Evolutionary conservation across 2,113 vertebrate genomes (phyloP).

Genomic region (Lichenostomus cassidix): DNA sequence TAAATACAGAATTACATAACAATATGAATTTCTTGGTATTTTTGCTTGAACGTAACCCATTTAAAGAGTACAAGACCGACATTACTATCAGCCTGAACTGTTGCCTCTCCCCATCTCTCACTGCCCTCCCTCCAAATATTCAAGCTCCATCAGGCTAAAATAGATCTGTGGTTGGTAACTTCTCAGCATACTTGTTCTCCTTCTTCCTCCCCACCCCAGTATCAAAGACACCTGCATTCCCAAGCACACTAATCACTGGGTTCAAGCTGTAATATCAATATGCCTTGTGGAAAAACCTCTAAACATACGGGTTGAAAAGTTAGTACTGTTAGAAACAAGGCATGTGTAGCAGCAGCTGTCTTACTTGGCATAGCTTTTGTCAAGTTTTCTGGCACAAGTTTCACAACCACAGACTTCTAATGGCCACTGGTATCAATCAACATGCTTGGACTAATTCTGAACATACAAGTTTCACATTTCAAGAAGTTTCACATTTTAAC

Average conservation of each 20-base stretch:
- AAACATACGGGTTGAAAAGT: slow-evolving; percentile 7
- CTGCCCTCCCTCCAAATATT: background rate
- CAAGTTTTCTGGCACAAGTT: slow-evolving; percentile 43
- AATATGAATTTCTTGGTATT: background rate
- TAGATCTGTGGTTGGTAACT: background rate
- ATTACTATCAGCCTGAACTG: background rate
- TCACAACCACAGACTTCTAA: slow-evolving; percentile 30
- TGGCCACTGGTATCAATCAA: slow-evolving; percentile 44
- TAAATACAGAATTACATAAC: background rate
- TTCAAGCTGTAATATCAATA: slow-evolving; percentile 11
- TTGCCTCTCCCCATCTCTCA: background rate
- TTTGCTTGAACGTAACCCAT: background rate
- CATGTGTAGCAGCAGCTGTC: slow-evolving; percentile 54
- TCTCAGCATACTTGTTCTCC: background rate
- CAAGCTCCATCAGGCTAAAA: background rate
- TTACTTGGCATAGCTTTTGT: slow-evolving; percentile 55
- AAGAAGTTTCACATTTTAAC: slow-evolving; percentile 61
- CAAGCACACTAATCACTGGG: background rate
- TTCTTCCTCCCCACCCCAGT: background rate
- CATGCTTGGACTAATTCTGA: slow-evolving; percentile 57
- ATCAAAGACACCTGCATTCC: background rate
- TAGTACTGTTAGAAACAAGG: slow-evolving; percentile 32
- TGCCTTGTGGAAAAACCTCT: slow-evolving; percentile 41
- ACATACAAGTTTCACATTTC: slow-evolving; percentile 65
- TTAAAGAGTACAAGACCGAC: background rate